Evolutionary conservation across 2,888 invertebrate genomes (phyloP).

Genomic region (Nomada fucata): DNA sequence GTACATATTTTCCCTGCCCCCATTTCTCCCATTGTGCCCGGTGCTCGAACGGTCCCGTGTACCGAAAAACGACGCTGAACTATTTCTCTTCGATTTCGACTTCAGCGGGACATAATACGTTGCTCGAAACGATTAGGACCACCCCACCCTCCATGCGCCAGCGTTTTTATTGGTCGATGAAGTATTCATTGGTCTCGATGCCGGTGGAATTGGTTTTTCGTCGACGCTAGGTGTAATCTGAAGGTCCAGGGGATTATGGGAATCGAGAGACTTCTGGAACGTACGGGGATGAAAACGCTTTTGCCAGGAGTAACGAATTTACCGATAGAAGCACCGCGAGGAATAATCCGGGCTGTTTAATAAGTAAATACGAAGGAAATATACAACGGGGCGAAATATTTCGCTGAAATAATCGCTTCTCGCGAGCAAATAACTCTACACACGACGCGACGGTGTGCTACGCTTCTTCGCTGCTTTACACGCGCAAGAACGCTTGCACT

Average conservation of each 20-base stretch:
- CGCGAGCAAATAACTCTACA: too few species aligned
- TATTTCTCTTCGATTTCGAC: constrained; percentile 41
- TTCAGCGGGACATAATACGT: constrained; percentile 35
- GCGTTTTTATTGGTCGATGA: constrained; percentile 22
- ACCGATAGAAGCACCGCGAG: too few species aligned
- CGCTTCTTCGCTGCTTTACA: too few species aligned
- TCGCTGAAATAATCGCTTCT: too few species aligned
- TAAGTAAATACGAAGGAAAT: too few species aligned
- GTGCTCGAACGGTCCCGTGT: constrained; percentile 3
- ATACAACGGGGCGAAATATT: too few species aligned
- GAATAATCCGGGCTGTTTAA: too few species aligned
- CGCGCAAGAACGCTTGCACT: background rate
- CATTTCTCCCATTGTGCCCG: background rate
- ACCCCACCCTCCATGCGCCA: background rate
- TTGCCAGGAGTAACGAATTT: too few species aligned
- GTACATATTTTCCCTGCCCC: background rate
- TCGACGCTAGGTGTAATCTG: constrained; percentile 16
- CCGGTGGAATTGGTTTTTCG: background rate
- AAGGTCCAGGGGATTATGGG: background rate
- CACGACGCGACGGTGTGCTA: too few species aligned
- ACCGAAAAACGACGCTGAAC: constrained; percentile 32
- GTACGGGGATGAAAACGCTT: background rate
- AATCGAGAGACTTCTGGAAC: background rate
- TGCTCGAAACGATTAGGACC: constrained; percentile 40
- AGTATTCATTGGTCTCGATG: constrained; percentile 34